Percentiles rank a stretch among this genome's conserved stretches.
phyloP scores from a whole-genome alignment of 2,113 vertebrate genomes.

The Oreotrochilus melanogaster region DNA sequence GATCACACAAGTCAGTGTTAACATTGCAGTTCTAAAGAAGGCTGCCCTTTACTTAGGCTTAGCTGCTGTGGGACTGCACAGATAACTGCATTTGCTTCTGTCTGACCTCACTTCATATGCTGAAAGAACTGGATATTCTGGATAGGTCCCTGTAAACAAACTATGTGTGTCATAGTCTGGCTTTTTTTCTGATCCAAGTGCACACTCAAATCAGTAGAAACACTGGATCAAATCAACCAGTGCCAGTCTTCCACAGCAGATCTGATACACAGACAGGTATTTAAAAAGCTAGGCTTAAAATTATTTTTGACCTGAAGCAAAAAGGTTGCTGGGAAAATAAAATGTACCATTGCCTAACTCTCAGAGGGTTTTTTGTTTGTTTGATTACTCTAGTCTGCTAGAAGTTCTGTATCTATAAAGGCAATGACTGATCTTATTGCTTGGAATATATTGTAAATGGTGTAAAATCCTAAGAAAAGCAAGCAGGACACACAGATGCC shows the following conservation, averaged over 20 bases:
- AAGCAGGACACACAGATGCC: not conserved
- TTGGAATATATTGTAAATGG: not conserved
- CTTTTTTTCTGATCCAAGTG: not conserved
- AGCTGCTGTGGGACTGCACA: not conserved
- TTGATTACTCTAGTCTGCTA: not conserved
- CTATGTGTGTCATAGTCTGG: rapidly evolving
- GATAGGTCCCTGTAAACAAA: not conserved
- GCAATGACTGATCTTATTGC: not conserved
- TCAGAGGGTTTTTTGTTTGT: not conserved
- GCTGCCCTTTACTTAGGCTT: not conserved
- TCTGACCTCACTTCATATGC: not conserved
- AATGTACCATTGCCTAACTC: not conserved
- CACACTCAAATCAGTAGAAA: not conserved
- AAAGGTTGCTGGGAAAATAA: not conserved
- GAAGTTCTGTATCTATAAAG: not conserved
- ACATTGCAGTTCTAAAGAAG: not conserved
- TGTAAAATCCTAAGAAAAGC: not conserved
- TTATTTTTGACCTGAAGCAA: not conserved
- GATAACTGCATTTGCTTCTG: not conserved
- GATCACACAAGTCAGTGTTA: not conserved
- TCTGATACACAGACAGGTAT: not conserved
- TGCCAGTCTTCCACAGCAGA: not conserved
- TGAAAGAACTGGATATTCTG: not conserved
- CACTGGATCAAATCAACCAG: not conserved
- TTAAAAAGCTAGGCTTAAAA: not conserved